Percentiles rank a stretch among this genome's conserved stretches.
Evolutionary conservation across 53 echinoderm and acorn worm genomes (phyloP).

Genomic region (Holothuria scabra): DNA sequence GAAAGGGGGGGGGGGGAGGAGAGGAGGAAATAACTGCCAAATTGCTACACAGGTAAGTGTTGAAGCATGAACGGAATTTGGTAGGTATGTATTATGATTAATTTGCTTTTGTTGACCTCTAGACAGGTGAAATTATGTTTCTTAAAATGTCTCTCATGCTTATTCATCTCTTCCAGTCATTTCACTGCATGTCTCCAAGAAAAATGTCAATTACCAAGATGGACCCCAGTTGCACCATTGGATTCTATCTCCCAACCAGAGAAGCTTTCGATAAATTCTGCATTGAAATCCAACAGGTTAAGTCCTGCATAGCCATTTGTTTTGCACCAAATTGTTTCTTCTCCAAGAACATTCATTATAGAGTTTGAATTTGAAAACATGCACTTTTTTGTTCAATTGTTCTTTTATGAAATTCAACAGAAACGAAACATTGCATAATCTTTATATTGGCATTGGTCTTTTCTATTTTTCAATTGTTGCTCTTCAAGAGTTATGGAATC

Average conservation of each 20-base stretch:
- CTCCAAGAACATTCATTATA: background rate
- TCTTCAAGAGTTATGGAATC: no score
- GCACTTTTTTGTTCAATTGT: no score
- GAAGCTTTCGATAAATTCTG: slow-evolving; percentile 88
- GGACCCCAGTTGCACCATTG: slow-evolving; percentile 97
- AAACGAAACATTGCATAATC: no score
- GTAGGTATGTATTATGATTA: no score
- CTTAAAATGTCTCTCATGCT: background rate
- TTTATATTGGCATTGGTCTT: no score
- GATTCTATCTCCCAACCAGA: slow-evolving; percentile 90
- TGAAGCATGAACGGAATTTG: no score
- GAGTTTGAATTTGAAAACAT: background rate
- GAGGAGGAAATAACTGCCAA: no score
- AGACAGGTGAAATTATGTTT: background rate
- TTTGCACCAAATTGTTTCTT: background rate
- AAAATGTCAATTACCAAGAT: slow-evolving; percentile 94
- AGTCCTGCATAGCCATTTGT: background rate
- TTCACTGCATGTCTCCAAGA: slow-evolving; percentile 98
- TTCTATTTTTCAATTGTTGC: no score
- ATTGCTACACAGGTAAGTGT: no score
- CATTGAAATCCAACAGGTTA: slow-evolving; percentile 64
- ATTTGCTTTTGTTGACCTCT: no score
- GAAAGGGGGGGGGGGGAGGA: no score
- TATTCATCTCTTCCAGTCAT: slow-evolving; percentile 63
- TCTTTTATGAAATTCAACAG: no score